A percentile compares a stretch with the other conserved stretches of the same genome.
Conservation (phyloP, 2,113 vertebrate genomes). For the Tyrannus savana region DNA sequence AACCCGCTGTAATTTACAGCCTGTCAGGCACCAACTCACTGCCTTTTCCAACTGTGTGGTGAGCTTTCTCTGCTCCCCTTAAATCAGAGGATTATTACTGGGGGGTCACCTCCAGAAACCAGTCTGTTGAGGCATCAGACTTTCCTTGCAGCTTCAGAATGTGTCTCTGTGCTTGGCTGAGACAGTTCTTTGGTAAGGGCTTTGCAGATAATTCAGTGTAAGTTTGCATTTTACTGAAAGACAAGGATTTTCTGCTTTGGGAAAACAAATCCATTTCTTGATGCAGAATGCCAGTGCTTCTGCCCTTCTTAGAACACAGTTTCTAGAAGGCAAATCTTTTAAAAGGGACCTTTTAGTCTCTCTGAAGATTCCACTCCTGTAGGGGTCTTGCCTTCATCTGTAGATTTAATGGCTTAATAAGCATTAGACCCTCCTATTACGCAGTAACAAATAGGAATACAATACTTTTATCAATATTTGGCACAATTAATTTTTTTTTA, state of each 20-base stretch:
- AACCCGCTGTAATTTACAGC: not conserved
- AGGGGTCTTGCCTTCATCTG: constrained; percentile 36
- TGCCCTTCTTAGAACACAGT: not conserved
- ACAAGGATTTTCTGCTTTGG: not conserved
- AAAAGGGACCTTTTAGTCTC: constrained; percentile 11
- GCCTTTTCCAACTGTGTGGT: not conserved
- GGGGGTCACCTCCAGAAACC: not conserved
- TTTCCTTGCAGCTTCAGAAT: not conserved
- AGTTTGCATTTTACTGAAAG: not conserved
- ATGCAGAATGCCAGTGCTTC: not conserved
- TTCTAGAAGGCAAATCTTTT: constrained; percentile 26
- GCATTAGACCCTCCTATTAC: constrained; percentile 19
- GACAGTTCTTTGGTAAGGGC: not conserved
- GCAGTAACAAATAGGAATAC: constrained; percentile 58
- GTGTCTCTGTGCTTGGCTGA: not conserved
- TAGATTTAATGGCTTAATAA: constrained; percentile 53
- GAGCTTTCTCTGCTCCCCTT: not conserved
- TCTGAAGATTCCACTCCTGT: not conserved
- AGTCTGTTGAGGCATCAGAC: not conserved
- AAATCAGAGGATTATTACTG: not conserved
- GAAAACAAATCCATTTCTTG: not conserved
- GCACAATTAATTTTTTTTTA: constrained; percentile 48
- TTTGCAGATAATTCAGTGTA: not conserved
- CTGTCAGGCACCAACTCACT: not conserved
- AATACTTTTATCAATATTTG: constrained; percentile 67